phyloP scores from a whole-genome alignment of 1,140 invertebrate species.

The Popillia japonica region DNA sequence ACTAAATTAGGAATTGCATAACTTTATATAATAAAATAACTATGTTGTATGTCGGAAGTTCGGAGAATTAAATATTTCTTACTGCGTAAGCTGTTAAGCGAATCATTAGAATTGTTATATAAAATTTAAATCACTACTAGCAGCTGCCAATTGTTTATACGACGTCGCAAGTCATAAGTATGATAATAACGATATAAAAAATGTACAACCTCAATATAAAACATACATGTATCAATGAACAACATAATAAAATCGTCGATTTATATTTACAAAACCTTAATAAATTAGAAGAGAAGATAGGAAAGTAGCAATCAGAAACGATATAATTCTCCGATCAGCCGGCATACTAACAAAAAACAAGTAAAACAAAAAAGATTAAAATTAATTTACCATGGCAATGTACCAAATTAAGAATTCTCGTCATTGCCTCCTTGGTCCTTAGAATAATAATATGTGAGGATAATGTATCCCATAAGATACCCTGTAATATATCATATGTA shows the following conservation, averaged over 20 bases:
- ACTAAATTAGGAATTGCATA: conserved; percentile 28
- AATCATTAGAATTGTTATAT: neutral
- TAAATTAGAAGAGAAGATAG: too few relatives aligned
- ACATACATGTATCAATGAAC: too few relatives aligned
- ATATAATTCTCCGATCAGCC: conserved; percentile 45
- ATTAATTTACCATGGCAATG: conserved; percentile 57
- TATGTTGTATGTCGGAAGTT: neutral
- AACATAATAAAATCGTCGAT: neutral
- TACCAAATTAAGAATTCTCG: conserved; percentile 47
- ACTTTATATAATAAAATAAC: conserved; percentile 45
- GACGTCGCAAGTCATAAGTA: neutral
- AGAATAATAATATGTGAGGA: conserved; percentile 60
- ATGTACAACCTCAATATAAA: neutral
- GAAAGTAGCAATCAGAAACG: conserved; percentile 45
- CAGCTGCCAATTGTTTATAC: neutral
- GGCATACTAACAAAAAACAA: conserved; percentile 40
- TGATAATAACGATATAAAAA: neutral
- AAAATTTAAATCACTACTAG: neutral
- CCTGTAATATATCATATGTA: conserved; percentile 62
- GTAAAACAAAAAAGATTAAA: conserved; percentile 53
- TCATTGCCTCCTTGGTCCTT: conserved; percentile 59
- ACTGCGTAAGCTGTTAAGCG: neutral
- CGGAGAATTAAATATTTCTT: neutral
- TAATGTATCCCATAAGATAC: conserved; percentile 62
- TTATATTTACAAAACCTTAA: neutral